Conservation (phyloP, 1,140 invertebrate species). For the Vanessa atalanta region DNA sequence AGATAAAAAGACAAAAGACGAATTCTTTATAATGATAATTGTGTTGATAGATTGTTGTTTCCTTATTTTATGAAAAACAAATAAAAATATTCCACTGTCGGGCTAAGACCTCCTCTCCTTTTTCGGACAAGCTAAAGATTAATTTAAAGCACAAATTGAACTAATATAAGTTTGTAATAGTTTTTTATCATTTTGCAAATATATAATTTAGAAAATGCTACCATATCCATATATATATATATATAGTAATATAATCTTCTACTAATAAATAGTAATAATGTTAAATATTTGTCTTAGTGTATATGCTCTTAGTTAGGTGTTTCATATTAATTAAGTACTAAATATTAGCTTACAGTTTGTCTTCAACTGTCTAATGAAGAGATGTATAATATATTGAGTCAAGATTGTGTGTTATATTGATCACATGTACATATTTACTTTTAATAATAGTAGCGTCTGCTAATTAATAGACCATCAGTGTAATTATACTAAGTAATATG, state of each 20-base stretch:
- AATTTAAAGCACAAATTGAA: too few species aligned
- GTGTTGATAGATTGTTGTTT: background rate
- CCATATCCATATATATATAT: too few species aligned
- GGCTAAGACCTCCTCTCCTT: too few species aligned
- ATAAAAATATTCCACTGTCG: too few species aligned
- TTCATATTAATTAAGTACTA: background rate
- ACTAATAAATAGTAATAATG: background rate
- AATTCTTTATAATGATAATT: background rate
- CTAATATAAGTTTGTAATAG: background rate
- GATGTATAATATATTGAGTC: background rate
- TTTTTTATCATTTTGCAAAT: background rate
- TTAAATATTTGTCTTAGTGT: background rate
- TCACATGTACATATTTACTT: background rate
- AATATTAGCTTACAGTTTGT: background rate
- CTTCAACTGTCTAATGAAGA: background rate
- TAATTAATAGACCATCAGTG: background rate
- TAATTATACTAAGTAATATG: background rate
- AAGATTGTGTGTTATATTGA: background rate
- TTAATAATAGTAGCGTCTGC: background rate
- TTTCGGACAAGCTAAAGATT: too few species aligned
- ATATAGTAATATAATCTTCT: background rate
- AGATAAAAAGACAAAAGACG: background rate
- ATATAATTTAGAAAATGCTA: background rate
- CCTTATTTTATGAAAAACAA: background rate
- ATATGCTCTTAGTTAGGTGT: background rate